Percentiles rank a stretch among this genome's conserved stretches.
These are phyloP conservation scores for Pelodytes ibericus DNA, from an alignment of 2,797 vertebrate genomes.

Conservation along the genomic window DNA sequence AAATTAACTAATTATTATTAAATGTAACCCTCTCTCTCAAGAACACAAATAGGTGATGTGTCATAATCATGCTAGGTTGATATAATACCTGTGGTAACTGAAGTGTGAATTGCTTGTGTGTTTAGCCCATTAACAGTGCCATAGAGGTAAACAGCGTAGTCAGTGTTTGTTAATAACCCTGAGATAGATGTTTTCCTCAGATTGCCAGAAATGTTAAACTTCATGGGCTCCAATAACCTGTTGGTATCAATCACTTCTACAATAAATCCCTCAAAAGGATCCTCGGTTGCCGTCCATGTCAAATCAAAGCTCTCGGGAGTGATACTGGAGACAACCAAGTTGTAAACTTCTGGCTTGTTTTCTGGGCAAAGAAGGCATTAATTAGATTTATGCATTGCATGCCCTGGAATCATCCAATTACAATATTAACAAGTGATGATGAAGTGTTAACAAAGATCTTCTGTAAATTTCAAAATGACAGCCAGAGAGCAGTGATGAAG, in stretches of 20 bases:
- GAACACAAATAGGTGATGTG: too few relatives aligned
- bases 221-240: conserved; percentile 85
- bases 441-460: conserved; percentile 7
- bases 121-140: conserved; percentile 79
- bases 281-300: conserved; percentile 82
- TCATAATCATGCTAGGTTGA: conserved; percentile 31
- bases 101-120: conserved; percentile 82
- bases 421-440: not conserved
- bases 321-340: conserved; percentile 82
- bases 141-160: conserved; percentile 94
- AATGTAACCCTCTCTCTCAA: too few relatives aligned
- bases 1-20: too few relatives aligned
- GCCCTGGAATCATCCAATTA: not conserved
- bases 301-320: conserved; percentile 89
- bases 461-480: too few relatives aligned
- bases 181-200: conserved; percentile 77
- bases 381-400: not conserved
- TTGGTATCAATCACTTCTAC: conserved; percentile 96
- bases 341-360: conserved; percentile 78
- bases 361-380: conserved; percentile 80
- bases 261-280: conserved; percentile 84
- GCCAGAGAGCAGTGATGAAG: too few relatives aligned
- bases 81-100: conserved; percentile 84
- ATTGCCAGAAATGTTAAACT: conserved; percentile 82
- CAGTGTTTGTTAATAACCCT: conserved; percentile 88